Evolutionary conservation across 2,888 invertebrate species (phyloP).

Genomic region (Thalpophila matura): DNA sequence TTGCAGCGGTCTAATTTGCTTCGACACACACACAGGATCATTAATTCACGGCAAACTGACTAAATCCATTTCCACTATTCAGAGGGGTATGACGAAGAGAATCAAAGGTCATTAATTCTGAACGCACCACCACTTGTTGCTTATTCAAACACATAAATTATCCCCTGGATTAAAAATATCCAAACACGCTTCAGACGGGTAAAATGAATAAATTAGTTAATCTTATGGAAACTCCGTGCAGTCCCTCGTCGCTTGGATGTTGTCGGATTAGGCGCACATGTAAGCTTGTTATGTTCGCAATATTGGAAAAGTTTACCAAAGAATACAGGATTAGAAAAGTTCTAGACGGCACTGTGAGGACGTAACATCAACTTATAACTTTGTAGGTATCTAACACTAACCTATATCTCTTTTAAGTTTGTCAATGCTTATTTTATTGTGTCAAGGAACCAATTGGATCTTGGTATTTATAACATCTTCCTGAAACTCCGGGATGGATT

Average conservation of each 20-base stretch:
- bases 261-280: conserved; percentile 76
- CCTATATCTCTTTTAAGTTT: conserved; percentile 46
- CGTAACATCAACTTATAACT: conserved; percentile 67
- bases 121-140: conserved; percentile 54
- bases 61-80: conserved; percentile 57
- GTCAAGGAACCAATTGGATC: conserved; percentile 14
- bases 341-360: conserved; percentile 72
- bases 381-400: conserved; percentile 28
- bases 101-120: conserved; percentile 46
- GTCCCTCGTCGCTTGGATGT: conserved; percentile 66
- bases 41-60: conserved; percentile 60
- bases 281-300: conserved; percentile 81
- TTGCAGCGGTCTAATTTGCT: conserved; percentile 64
- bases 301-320: conserved; percentile 85
- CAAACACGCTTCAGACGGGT: conserved; percentile 14
- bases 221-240: conserved; percentile 69
- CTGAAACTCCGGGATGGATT: conserved; percentile 27
- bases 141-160: conserved; percentile 54
- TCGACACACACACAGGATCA: conserved; percentile 57
- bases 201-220: conserved; percentile 70
- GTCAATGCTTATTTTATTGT: conserved; percentile 41
- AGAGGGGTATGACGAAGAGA: conserved; percentile 41
- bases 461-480: conserved; percentile 27
- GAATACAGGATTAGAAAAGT: conserved; percentile 85
- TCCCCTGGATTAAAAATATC: conserved; percentile 40